Percentiles rank a stretch among this genome's conserved stretches.
Conservation (phyloP, 92 coral and sea anemone genomes). For the Meandrina meandrites region DNA sequence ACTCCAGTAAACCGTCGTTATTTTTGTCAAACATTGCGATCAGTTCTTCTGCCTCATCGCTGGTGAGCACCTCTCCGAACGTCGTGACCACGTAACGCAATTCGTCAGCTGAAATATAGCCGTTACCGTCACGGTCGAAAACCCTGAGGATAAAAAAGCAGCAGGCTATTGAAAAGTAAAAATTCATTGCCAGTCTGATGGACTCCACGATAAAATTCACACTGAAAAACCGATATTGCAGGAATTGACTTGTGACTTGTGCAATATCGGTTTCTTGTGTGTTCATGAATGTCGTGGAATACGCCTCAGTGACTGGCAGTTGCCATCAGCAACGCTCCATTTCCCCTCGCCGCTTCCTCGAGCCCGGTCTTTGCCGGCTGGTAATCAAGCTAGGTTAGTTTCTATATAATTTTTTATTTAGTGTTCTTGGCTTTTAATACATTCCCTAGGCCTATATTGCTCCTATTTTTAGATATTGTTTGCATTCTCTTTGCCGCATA, state of each 20-base stretch:
- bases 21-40: constrained; percentile 82
- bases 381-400: no score
- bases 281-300: neutral
- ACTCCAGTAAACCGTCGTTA: constrained; percentile 75
- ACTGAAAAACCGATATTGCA: neutral
- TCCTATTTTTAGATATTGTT: no score
- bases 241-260: neutral
- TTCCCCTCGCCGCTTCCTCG: no score
- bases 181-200: neutral
- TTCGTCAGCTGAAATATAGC: constrained; percentile 76
- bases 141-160: constrained; percentile 51
- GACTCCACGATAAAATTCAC: neutral
- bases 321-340: neutral
- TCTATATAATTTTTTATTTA: no score
- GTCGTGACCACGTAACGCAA: constrained; percentile 70
- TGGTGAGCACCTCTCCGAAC: constrained; percentile 69
- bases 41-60: constrained; percentile 84
- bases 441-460: no score
- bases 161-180: neutral
- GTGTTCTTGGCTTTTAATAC: no score
- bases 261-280: neutral
- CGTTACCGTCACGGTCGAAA: constrained; percentile 88
- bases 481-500: no score
- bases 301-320: neutral
- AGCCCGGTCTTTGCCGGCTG: no score